Base-by-base conservation (phyloP, 2,888 invertebrate species). In the Petrolisthes manimaculis region DNA sequence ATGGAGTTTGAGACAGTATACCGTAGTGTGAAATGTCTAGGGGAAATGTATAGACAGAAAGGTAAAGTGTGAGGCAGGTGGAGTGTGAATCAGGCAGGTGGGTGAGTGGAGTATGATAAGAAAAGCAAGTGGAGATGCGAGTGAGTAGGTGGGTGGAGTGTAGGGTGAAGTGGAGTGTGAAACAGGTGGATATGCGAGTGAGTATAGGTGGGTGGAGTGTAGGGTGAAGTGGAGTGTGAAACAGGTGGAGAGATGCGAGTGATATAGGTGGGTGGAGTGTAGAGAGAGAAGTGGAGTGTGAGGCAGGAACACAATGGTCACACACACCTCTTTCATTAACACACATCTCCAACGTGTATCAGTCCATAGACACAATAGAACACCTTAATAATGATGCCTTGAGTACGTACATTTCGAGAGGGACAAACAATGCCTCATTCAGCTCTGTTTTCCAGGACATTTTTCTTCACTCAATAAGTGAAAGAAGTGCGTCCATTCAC, bases 391-490 rank as follows among this genome's bases (percentile, higher is more conserved):
- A 87, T 80, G 87, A 83, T 74, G 69, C 79, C 53, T 78, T 84
- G 83, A 83, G 84, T 83, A 80, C 74, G 83, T 24, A 75, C 79
- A 67, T 75, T 79, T 84, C 87, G n/a, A 78, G 83, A 87, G 78
- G 84, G 83, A 54, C 14, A 55, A 83, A 87, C 83, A 84, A 84
- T 87, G 71, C 84, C 71, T 79, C 79, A 84, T 83, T 87, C 83
- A 87, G 37, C 54, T 55, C 79, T 79, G 56, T 83, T 79, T 86
- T 71, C 55, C 55, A 80, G 51, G 78, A 69, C 78, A 79, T 79
- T 87, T 84, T 79, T 83, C 80, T 79, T 84, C 83, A 84, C 87
- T 87, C 83, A 87, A 80, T 84, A 84, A 79, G 55, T 87, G 74
- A 87, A 87, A 83, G 83, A 87, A 84, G 79, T 79, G 71, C 37